Evolutionary conservation across 2,113 vertebrate species (phyloP).

Genomic region (Leiothrix lutea): DNA sequence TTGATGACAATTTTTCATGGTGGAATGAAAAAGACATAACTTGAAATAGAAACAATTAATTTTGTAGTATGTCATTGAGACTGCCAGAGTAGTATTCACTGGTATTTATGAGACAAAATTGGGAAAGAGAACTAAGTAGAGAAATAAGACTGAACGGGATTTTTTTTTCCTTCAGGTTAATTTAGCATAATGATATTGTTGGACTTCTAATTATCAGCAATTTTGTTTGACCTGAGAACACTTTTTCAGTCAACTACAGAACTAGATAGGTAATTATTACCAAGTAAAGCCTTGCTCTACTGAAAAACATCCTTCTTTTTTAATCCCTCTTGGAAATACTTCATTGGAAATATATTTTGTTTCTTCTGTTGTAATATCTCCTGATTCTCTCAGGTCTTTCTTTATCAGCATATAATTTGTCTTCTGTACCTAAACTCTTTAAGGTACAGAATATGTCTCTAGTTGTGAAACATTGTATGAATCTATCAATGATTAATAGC

Average conservation of each 20-base stretch:
- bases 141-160: not conserved
- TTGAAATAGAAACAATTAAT: not conserved
- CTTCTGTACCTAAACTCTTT: not conserved
- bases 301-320: not conserved
- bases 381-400: not conserved
- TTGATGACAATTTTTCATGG: not conserved
- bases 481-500: conserved; percentile 46
- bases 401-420: not conserved
- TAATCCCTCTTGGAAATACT: not conserved
- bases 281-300: not conserved
- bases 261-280: not conserved
- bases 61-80: not conserved
- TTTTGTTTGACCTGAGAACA: not conserved
- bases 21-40: not conserved
- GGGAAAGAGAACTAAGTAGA: not conserved
- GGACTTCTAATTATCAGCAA: not conserved
- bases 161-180: not conserved
- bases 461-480: not conserved
- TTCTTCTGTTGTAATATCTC: not conserved
- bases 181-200: not conserved
- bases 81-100: not conserved
- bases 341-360: not conserved
- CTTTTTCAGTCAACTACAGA: not conserved
- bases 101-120: not conserved
- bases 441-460: not conserved